These are phyloP conservation scores for Semotilus atromaculatus DNA, from an alignment of 2,797 vertebrate species.

Conservation along the genomic window DNA sequence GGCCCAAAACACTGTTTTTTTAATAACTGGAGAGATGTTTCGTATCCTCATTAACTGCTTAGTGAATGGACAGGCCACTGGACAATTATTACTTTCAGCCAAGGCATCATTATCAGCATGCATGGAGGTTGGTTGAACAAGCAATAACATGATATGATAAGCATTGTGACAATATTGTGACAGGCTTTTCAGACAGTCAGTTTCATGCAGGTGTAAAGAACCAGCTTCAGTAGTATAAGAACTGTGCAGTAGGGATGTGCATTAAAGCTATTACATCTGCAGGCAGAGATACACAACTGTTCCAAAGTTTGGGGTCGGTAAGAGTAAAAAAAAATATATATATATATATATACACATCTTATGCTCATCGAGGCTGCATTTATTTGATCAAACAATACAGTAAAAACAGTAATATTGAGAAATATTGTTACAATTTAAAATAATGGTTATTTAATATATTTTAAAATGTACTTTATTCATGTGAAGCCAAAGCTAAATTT, in stretches of 20 bases:
- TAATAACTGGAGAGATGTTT: background rate
- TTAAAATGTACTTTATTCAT: background rate
- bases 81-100: background rate
- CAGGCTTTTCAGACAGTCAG: background rate
- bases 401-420: background rate
- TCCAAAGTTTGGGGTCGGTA: background rate
- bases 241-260: background rate
- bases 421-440: background rate
- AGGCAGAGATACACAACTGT: background rate
- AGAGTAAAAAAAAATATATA: background rate
- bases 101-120: background rate
- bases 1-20: background rate
- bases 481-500: background rate
- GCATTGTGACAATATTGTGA: background rate
- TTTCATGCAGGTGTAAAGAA: conserved; percentile 1
- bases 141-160: background rate
- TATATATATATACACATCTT: too few relatives aligned
- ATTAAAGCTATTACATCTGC: background rate
- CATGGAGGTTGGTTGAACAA: background rate
- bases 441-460: background rate
- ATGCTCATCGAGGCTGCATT: background rate
- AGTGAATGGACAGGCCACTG: background rate
- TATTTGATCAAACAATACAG: background rate
- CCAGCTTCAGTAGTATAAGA: background rate
- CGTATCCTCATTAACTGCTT: background rate